Percentiles rank a stretch among this genome's conserved stretches.
phyloP scores from a whole-genome alignment of 2,888 invertebrate species.

The Ormyrus thymus region DNA sequence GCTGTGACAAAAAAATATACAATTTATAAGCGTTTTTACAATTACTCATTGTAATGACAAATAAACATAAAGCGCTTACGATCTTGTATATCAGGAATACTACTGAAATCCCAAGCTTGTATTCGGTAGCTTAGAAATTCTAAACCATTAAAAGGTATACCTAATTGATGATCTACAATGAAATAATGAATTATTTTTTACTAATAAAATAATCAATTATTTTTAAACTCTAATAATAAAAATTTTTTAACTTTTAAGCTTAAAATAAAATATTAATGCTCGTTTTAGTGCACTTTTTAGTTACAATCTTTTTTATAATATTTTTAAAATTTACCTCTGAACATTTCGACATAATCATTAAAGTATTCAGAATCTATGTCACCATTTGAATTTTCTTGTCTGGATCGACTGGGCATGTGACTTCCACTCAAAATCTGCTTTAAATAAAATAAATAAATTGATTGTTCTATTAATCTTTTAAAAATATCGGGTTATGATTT shows the following conservation, averaged over 20 bases:
- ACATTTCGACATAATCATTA: slow-evolving; percentile 66
- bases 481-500: too few relatives aligned
- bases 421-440: too few relatives aligned
- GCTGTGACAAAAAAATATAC: slow-evolving; percentile 74
- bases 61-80: slow-evolving; percentile 75
- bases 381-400: slow-evolving; percentile 54
- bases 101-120: slow-evolving; percentile 89
- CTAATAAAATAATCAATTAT: neutral
- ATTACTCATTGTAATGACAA: slow-evolving; percentile 18
- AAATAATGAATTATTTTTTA: slow-evolving; percentile 6
- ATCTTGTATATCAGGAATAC: slow-evolving; percentile 84
- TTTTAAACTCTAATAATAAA: neutral
- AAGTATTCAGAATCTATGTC: slow-evolving; percentile 67
- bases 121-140: slow-evolving; percentile 81
- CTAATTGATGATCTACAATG: slow-evolving; percentile 63
- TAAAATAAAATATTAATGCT: neutral
- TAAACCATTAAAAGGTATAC: slow-evolving; percentile 63
- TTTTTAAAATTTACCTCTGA: slow-evolving; percentile 60
- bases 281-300: too few relatives aligned
- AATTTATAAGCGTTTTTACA: neutral
- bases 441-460: too few relatives aligned
- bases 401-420: slow-evolving; percentile 22
- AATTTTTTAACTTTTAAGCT: neutral
- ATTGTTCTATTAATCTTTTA: too few relatives aligned
- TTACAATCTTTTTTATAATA: slow-evolving; percentile 1